These are phyloP conservation scores for Cantharis rufa DNA, from an alignment of 2,888 invertebrate species.

Conservation along the genomic window DNA sequence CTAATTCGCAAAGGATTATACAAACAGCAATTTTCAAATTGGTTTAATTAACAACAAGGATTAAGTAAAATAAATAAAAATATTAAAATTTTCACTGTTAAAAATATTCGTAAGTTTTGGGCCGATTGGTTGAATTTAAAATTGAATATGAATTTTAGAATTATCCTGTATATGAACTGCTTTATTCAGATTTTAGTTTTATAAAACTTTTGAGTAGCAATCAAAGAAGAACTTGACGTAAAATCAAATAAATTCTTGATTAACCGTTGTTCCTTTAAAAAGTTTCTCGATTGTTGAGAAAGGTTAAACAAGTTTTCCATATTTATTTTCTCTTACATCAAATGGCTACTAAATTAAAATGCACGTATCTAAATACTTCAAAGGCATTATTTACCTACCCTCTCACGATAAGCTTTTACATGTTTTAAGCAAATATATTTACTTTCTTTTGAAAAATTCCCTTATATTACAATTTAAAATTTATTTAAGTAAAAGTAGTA, in stretches of 20 bases:
- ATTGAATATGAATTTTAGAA: background rate
- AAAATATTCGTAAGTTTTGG: too few species aligned
- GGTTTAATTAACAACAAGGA: too few species aligned
- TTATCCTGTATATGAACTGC: background rate
- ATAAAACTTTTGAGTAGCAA: background rate
- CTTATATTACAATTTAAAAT: background rate
- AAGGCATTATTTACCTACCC: conserved; percentile 20
- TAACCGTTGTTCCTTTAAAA: conserved; percentile 10
- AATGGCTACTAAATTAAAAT: conserved; percentile 14
- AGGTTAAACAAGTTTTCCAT: conserved; percentile 12
- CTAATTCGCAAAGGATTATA: too few species aligned
- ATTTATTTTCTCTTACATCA: conserved; percentile 9
- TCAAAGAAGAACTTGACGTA: background rate
- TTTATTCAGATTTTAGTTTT: background rate
- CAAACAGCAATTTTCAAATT: too few species aligned
- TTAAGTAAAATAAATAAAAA: too few species aligned
- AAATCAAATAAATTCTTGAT: background rate
- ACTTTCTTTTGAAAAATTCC: background rate
- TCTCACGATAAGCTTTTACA: conserved; percentile 20
- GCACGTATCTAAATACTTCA: conserved; percentile 20
- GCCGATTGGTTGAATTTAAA: too few species aligned
- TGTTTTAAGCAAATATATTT: conserved; percentile 1
- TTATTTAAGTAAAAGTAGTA: background rate
- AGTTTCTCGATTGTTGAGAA: conserved; percentile 8
- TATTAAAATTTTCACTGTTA: too few species aligned